Evolutionary conservation across 2,888 invertebrate genomes (phyloP), one percentile per base, ranked within the genome.

Genomic region (Melieria picta): DNA sequence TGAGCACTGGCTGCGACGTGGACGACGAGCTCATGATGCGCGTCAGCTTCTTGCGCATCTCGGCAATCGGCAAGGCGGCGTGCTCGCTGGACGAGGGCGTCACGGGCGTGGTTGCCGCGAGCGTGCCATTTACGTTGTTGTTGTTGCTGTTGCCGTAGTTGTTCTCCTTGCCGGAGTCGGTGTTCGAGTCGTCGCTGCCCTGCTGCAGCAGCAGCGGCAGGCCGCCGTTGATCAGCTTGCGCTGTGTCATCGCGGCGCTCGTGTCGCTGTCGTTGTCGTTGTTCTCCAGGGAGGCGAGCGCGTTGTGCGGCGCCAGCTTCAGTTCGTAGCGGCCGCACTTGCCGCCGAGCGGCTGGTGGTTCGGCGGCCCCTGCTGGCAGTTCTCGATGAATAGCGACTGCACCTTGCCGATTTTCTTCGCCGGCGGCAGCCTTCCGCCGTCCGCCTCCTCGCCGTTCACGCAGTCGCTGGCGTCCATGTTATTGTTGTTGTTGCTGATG

Each of bases 101-200:
- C 10, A 74, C 73, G 1, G 72, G 64, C n/a, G 75, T 68, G 43
- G 69, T 68, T 10, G 65, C 71, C 16, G 64, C 45, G 55, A 72
- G 77, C 43, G 60, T 45, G 11, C n/a, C 16, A 30, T 30, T 30
- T 3, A 30, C 30, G 30, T 30, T 7, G 7, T 48, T 6, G 7
- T 73, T 65, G 30, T 70, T 72, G 63, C 45, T 72, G 74, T 10
- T 61, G 64, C 66, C 71, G 43, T 79, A 79, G 64, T 78, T 83
- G 73, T 86, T 86, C 72, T 86, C 86, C 72, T 86, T 86, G 72
- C 86, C 86, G 3, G 85, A 83, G 69, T 86, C 86, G 46, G 78
- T 76, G 52, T 78, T 79, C 5, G 75, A 68, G 64, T 80, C 78
- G 46, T 76, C 73, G 16, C 10, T 60, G 9, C 50, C 61, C 11